Evolutionary conservation across 1,140 invertebrate genomes (phyloP), one percentile per base, ranked within the genome.

Genomic region (Diachasmimorpha longicaudata): DNA sequence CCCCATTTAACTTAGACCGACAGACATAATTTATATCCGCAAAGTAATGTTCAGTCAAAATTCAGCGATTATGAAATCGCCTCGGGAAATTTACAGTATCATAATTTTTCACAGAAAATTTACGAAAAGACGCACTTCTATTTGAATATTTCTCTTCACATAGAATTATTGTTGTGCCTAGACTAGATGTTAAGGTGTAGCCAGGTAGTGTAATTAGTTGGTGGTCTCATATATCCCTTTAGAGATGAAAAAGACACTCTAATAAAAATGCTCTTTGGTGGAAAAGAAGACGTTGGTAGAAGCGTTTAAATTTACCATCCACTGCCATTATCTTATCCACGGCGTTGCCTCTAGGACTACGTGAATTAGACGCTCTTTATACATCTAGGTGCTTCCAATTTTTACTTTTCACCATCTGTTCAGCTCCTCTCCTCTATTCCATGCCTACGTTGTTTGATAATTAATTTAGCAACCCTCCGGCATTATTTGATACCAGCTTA

Each of bases 131-230:
- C n/a, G n/a, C n/a, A n/a, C n/a, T n/a, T n/a, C n/a, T n/a, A n/a
- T n/a, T n/a, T n/a, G n/a, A n/a, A n/a, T n/a, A n/a, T n/a, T 63
- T 63, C 19, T 25, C 9, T 67, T 25, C 25, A 16, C 21, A 67
- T 42, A 42, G 39, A 42, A 42, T 42, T 42, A 42, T 42, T 42
- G 11, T 42, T 9, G 14, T 52, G 48, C 9, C 19, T 72, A 21
- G n/a, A 23, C 16, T 14, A 1, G 23, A 9, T 19, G 58, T 63
- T 63, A 63, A 63, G 25, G 58, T 23, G 23, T 74, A 23, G 23
- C 55, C 55, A 74, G 72, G 39, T 73, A 23, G 70, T 52, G 44
- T 52, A 42, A 39, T 52, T n/a, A 39, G 11, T 44, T 55, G 37
- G 25, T 37, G 8, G 25, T 11, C 55, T 39, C 42, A 31, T 72